phyloP scores from a whole-genome alignment of 1,140 invertebrate genomes.

The Apolygus lucorum region DNA sequence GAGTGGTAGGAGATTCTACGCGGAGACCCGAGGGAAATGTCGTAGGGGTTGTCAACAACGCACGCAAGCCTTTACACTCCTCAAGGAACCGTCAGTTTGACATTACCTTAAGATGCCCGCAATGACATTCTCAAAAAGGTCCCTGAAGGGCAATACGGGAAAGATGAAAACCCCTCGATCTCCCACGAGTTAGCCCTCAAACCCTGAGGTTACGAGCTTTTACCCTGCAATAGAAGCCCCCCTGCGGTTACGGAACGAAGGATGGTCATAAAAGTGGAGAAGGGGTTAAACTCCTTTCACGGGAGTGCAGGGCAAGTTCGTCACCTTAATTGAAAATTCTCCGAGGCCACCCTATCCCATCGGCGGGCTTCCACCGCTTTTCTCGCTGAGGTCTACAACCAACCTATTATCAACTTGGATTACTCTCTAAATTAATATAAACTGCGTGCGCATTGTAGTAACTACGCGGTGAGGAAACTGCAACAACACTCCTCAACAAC shows the following conservation, averaged over 20 bases:
- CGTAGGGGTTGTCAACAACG: no score
- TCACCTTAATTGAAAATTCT: neutral
- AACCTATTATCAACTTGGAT: neutral
- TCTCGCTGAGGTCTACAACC: neutral
- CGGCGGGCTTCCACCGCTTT: neutral
- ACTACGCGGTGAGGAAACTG: no score
- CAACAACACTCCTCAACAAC: no score
- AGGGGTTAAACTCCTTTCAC: neutral
- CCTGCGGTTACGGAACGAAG: neutral
- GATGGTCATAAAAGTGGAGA: neutral
- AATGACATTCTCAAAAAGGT: neutral
- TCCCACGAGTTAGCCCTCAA: neutral
- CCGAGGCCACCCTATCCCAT: neutral
- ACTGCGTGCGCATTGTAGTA: neutral
- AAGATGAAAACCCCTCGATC: neutral
- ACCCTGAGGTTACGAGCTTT: neutral
- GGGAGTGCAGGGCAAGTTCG: neutral
- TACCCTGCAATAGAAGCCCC: neutral
- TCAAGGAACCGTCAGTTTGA: no score
- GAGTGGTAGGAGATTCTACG: no score
- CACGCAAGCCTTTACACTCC: no score
- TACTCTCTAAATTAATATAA: neutral
- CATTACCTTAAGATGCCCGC: neutral
- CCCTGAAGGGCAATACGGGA: neutral
- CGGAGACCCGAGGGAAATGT: no score